Evolutionary conservation across 2,113 vertebrate genomes (phyloP), one percentile per base, ranked within the genome.

Genomic region (Coreoperca whiteheadi): DNA sequence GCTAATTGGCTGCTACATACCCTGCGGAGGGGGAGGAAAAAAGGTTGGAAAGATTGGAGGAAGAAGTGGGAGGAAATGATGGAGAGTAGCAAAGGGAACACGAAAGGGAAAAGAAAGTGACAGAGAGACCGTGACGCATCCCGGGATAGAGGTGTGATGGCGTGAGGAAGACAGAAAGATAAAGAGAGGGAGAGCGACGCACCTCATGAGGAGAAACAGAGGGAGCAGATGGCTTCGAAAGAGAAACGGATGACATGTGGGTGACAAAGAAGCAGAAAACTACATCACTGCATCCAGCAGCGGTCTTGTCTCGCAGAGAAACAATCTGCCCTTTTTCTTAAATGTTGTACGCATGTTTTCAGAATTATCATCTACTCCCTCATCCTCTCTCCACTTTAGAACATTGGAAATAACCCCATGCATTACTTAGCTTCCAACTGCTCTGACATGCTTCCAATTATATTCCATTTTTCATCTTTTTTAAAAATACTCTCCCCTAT

Each of bases 1-100:
- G 89, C 61, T 93, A 92, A 94, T 90, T 92, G 84, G 84, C 74
- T 76, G 80, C 57, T 68, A 53, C 43, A 77, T 79, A 32, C 54
- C 71, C 70, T 74, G 81, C 6, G 37, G 84, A 73, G 60, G 65
- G 18, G 74, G 48, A 37, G 34, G 66, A 76, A 74, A 73, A 85
- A 87, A 74, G 50, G 77, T 25, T 71, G 32, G 51, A 30, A 30
- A 76, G 74, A 63, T 71, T 20, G 50, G 39, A 64, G 54, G 32
- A 51, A 67, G 32, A 74, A 25, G 59, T 48, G 53, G 65, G 56
- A 75, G 53, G 77, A 73, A 48, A 67, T 59, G 72, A 83, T 68
- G 57, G 28, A 61, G 41, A 23, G 71, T 3, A 14, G 46, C 18
- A 64, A 39, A 32, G 64, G 46, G 25, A 51, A 25, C 51, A 73